Evolutionary conservation across 2,113 vertebrate species (phyloP).

Genomic region (Scalopus aquaticus): DNA sequence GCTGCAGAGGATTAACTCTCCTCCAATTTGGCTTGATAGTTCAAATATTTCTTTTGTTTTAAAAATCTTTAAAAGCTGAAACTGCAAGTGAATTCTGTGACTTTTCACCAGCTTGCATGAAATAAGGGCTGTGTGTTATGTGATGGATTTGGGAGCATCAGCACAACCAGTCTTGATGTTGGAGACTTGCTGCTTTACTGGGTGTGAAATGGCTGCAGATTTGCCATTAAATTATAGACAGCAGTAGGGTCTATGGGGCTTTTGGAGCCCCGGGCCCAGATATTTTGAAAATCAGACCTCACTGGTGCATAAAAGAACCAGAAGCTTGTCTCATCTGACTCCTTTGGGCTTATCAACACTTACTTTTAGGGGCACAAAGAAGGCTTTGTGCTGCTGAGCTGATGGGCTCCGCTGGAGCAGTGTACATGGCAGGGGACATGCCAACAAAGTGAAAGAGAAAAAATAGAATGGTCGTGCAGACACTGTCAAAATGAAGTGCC

Average conservation of each 20-base stretch:
- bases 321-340: constrained; percentile 41
- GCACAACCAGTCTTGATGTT: not conserved
- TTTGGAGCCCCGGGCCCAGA: not conserved
- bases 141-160: not conserved
- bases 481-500: not conserved
- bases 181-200: not conserved
- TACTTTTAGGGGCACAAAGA: constrained; percentile 21
- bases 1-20: not conserved
- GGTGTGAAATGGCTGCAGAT: not conserved
- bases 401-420: not conserved
- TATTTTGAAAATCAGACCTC: constrained; percentile 2
- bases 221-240: not conserved
- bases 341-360: constrained; percentile 33
- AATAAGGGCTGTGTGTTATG: not conserved
- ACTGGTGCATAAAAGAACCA: not conserved
- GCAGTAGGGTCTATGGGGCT: not conserved
- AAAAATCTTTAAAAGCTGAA: constrained; percentile 8
- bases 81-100: not conserved
- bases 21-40: constrained; percentile 18
- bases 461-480: constrained; percentile 11
- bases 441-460: constrained; percentile 12
- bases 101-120: not conserved
- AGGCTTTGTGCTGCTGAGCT: constrained; percentile 21
- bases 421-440: not conserved
- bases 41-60: constrained; percentile 40